Evolutionary conservation across 2,888 invertebrate species (phyloP), one percentile per base, ranked within the genome.

Genomic region (Hipparchia semele): DNA sequence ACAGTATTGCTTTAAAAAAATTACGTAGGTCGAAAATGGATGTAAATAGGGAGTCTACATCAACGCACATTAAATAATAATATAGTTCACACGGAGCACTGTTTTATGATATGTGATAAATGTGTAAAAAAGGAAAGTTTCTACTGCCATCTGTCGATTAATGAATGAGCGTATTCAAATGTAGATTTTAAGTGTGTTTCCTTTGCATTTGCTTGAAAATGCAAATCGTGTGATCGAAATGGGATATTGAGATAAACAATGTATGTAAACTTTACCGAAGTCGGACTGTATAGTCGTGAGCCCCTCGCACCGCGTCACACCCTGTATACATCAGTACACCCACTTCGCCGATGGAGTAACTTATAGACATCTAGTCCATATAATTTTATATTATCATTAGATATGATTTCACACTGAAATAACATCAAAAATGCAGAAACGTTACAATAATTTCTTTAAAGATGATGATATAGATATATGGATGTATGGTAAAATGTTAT

Each of bases 11-110:
- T 76, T 76, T 73, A 71, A 75, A 66, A 69, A 65, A 62, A 70
- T 73, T 58, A 69, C 49, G 74, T 75, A 73, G 75, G 54, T 61
- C 51, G 69, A 65, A 72, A 73, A 73, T 74, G 71, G 71, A 71
- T 76, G 76, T 76, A 76, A 71, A 76, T 76, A 76, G 71, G 71
- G 72, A 72, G 71, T 75, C 64, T 73, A 76, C 76, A 74, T 73
- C 73, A 69, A 45, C 70, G 73, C 76, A 74, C 74, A 60, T 72
- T 61, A 67, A 70, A 59, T 65, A 67, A 67, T 71, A 67, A 69
- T 69, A 74, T 76, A 76, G 76, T 53, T 73, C 73, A 69, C 75
- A 71, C 71, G 45, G 5, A 56, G 74, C 76, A 76, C 76, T 64
- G 1, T 76, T 65, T 68, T 73, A 71, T 76, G 60, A 60, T 71